Conservation (phyloP, 2,113 vertebrate genomes). For the Plestiodon gilberti region DNA sequence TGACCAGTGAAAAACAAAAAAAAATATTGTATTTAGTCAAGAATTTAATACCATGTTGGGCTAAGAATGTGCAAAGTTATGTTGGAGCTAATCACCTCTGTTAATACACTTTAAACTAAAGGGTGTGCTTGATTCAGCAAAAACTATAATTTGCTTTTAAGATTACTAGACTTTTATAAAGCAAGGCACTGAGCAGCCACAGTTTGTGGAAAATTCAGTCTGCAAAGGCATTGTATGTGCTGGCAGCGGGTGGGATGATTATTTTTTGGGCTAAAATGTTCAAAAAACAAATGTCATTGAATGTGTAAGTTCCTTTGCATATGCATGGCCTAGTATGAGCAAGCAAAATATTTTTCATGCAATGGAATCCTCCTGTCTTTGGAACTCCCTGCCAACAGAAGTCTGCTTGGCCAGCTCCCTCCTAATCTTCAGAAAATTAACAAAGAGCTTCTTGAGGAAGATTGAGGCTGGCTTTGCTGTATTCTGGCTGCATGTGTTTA, state of each 20-base stretch:
- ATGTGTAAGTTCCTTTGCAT: neutral
- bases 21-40: constrained; percentile 35
- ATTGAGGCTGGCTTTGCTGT: no score
- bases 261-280: neutral
- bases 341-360: neutral
- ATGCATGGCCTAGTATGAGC: neutral
- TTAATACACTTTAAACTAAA: constrained; percentile 66
- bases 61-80: constrained; percentile 49
- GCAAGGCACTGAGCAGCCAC: constrained; percentile 21
- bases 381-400: no score
- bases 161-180: constrained; percentile 38
- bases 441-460: no score
- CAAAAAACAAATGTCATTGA: neutral
- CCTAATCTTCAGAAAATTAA: neutral
- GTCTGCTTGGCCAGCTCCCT: neutral
- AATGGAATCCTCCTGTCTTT: neutral
- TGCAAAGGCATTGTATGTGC: neutral
- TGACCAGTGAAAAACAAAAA: constrained; percentile 49
- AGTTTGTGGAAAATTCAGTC: constrained; percentile 39
- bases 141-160: constrained; percentile 65
- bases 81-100: constrained; percentile 54
- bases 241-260: neutral
- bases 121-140: constrained; percentile 64
- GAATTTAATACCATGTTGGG: constrained; percentile 62
- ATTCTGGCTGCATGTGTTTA: no score